phyloP scores from a whole-genome alignment of 2,797 vertebrate species.

The Clarias fuscus region DNA sequence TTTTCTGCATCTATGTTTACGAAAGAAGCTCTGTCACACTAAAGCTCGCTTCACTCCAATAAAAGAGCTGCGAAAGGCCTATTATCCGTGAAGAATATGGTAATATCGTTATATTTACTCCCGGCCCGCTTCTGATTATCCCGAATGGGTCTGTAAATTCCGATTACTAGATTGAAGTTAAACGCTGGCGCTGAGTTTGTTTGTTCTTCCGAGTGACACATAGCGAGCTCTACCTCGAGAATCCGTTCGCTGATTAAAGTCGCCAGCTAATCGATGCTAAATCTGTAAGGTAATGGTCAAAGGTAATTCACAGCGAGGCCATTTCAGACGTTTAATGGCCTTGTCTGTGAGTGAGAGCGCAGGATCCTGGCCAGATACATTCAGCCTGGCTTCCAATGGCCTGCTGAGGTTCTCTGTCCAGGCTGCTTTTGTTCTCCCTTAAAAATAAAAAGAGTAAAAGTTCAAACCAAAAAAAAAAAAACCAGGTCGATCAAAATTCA shows the following conservation, averaged over 20 bases:
- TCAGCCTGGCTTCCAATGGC: neutral
- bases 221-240: neutral
- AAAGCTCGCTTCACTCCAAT: conserved; percentile 29
- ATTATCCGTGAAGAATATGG: conserved; percentile 39
- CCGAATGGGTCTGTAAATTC: conserved; percentile 28
- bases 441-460: too few species aligned
- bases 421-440: neutral
- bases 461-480: neutral
- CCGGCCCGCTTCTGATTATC: conserved; percentile 24
- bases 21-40: conserved; percentile 3
- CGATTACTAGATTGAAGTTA: conserved; percentile 36
- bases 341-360: conserved; percentile 10
- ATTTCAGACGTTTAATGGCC: conserved; percentile 21
- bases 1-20: neutral
- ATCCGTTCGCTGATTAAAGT: conserved; percentile 37
- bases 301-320: conserved; percentile 28
- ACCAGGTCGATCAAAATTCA: conserved; percentile 16
- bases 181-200: conserved; percentile 1
- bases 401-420: neutral
- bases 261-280: conserved; percentile 40
- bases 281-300: conserved; percentile 28
- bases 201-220: neutral
- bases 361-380: conserved; percentile 16
- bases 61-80: conserved; percentile 34
- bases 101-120: conserved; percentile 38